Evolutionary conservation across 23 tunicate genomes (phyloP), one percentile per base, ranked within the genome.

Genomic region (Halocynthia aurantium): DNA sequence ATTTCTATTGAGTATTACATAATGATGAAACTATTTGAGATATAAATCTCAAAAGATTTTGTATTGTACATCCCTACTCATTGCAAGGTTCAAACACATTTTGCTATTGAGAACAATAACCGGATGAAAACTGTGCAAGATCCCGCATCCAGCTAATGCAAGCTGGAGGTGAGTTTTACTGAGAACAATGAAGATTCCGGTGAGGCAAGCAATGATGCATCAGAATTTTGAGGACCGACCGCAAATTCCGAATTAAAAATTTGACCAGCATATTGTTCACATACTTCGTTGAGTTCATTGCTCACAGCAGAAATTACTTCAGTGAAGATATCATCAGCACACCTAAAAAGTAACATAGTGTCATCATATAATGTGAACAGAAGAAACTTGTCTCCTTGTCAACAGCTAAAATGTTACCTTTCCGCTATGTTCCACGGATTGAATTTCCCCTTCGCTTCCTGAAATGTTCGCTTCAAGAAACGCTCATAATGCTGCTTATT

Each of bases 401-500:
- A 31, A 4, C 44, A n/a, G n/a, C n/a, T n/a, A n/a, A n/a, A n/a
- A n/a, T 54, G 64, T 50, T 56, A 74, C 78, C 79, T 84, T 15
- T 83, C 69, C 44, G 83, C 95, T 18, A 88, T 63, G 51, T 83
- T 83, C 95, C 95, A 88, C 53, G 95, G 95, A 56, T 88, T 67
- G 68, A 88, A 88, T 51, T 75, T 78, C 5, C 87, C 95, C 50
- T 70, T 79, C 22, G 87, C 81, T 64, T 88, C 84, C 54, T 88
- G 95, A 65, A 71, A 74, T 5, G 71, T 56, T 40, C 54, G 21
- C 22, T 83, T 61, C 7, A 88, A 72, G 67, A 78, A 81, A 8
- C 78, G 52, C 7, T 67, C 64, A 55, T 62, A 77, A 7, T 79
- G 51, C n/a, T 58, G 55, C 50, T 73, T 83, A 64, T 81, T 70